Base-by-base conservation (phyloP, 2,797 vertebrate genomes). In the Brotogeris chrysoptera region DNA sequence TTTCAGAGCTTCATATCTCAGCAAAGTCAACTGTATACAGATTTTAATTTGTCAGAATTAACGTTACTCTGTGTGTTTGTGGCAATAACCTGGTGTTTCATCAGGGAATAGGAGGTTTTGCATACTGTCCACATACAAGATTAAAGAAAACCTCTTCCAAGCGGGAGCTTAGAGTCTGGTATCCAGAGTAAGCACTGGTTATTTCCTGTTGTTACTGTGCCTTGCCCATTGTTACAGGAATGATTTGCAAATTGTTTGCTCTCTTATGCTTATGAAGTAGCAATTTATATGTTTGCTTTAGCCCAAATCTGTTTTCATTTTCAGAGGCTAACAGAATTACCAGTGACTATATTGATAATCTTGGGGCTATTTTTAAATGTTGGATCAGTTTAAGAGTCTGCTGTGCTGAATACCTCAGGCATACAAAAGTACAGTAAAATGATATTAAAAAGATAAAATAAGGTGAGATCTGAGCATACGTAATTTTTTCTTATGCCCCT, bases 301-400 rank as follows among this genome's bases (percentile, higher is more conserved):
- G 53, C 43, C 53, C 20, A 50, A 61, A 90, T 83, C 44, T 84
- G 59, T 64, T 93, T 93, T 95, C 64, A 79, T 94, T 84, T 91
- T 70, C 70, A 90, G 49, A 79, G 63, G 30, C 50, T 95, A 94
- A 93, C 32, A 74, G 66, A 93, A 91, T 94, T 95, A 80, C 50
- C 70, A 78, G 6, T 52, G 24, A 76, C 66, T 81, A 3, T 84
- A 84, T 63, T 41, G 61, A 81, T 90, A 77, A 88, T 60, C 77
- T 83, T 24, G 52, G 18, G 53, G 43, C 39, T 95, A 30, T 94
- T 93, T 93, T 96, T 92, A 2, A 30, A 34, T 55, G 34, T 38
- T 79, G 63, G 80, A 88, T 90, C 46, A 91, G 59, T 84, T 91
- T n/a, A 79, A 80, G 36, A 79, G 66, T 73, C 80, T 44, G 23